Evolutionary conservation across 2,888 invertebrate species (phyloP).

Genomic region (Sesamia inferens): DNA sequence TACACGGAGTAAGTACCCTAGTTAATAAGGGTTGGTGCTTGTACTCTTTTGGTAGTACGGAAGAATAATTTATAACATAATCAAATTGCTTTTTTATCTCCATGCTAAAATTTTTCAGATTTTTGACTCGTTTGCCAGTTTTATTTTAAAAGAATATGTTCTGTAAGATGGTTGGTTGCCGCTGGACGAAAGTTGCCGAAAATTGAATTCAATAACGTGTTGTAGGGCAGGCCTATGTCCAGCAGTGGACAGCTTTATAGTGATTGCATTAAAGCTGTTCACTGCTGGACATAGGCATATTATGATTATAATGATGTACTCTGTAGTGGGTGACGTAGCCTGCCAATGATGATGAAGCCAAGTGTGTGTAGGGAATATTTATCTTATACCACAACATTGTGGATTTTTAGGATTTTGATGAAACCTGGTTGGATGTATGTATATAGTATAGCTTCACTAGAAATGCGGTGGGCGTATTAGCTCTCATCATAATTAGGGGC

Average conservation of each 20-base stretch:
- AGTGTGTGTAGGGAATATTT: not conserved
- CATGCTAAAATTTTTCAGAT: constrained; percentile 3
- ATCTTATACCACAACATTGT: not conserved
- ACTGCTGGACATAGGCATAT: too few species aligned
- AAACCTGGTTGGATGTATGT: too few species aligned
- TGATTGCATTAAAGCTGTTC: too few species aligned
- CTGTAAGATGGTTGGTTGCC: too few species aligned
- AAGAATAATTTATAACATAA: constrained; percentile 4
- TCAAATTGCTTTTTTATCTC: constrained; percentile 15
- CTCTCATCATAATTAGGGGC: too few species aligned
- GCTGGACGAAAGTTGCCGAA: too few species aligned
- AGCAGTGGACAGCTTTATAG: too few species aligned
- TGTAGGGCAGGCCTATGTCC: too few species aligned
- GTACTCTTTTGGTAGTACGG: constrained; percentile 23
- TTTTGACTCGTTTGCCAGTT: not conserved
- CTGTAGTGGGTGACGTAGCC: not conserved
- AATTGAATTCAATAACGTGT: too few species aligned
- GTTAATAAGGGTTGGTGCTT: constrained; percentile 9
- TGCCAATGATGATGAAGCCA: not conserved
- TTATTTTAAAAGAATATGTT: not conserved
- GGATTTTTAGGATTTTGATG: not conserved
- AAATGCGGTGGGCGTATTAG: too few species aligned
- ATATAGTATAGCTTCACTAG: too few species aligned
- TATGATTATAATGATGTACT: not conserved
- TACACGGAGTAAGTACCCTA: not conserved